Evolutionary conservation across 2,797 vertebrate genomes (phyloP), one percentile per base, ranked within the genome.

Genomic region (Amphiprion clarkii): DNA sequence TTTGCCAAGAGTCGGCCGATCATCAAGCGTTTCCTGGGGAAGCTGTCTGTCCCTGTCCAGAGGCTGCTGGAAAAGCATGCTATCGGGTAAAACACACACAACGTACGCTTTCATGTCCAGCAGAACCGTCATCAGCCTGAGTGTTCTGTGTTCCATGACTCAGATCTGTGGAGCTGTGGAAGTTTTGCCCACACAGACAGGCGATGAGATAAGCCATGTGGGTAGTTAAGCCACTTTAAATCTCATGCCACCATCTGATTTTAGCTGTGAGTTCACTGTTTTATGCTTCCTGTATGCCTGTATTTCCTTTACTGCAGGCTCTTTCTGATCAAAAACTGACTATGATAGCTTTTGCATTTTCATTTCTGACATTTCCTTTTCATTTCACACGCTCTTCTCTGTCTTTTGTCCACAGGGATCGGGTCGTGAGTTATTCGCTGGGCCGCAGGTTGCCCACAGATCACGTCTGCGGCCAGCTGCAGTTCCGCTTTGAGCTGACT

Each of bases 1-100:
- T 99, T 99, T 85, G 96, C 97, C 63, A 99, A 99, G 91, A 99
- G 98, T 83, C 95, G 98, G 11, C 98, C 98, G 0, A 99, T 99
- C 93, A 99, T 99, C 94, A 99, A 98, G 64, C 97, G 98, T 53
- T 99, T 99, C 87, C 93, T 99, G 81, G 98, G 98, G 79, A 99
- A 98, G 87, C 93, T 99, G 49, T 98, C 96, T 0, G 97, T 99
- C 89, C 98, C 98, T 0, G 98, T 99, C n/a, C 98, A 99, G 74
- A 96, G 98, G 75, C 96, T 99, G 60, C 91, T 99, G 92, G 98
- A 99, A 84, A 98, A 97, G 92, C 96, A 99, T 14, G 98, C 98
- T 59, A 98, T 99, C 25, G 98, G 98, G 98, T 99, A 96, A 78
- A 82, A 78, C 42, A 59, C 49, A 39, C 12, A 48, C 52, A 42